Conservation (phyloP, 2,888 invertebrate species). For the Sycophila texana region DNA sequence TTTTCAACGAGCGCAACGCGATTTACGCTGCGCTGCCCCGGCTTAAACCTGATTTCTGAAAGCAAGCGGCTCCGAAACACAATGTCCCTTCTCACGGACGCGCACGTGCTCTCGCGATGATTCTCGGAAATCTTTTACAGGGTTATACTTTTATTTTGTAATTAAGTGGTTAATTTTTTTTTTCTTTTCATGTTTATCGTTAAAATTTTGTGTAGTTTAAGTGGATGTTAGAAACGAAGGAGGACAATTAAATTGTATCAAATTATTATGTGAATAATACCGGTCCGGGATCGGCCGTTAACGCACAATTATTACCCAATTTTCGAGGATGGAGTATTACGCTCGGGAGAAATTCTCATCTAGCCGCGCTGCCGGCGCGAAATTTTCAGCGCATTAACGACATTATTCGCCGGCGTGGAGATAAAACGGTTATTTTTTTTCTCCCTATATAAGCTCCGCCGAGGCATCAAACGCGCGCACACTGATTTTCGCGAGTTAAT, state of each 20-base stretch:
- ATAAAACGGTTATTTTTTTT: constrained; percentile 33
- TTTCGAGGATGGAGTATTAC: constrained; percentile 28
- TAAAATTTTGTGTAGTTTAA: too few relatives aligned
- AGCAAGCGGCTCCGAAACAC: background rate
- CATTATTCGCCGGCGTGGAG: constrained; percentile 16
- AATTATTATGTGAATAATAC: too few relatives aligned
- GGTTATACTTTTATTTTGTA: background rate
- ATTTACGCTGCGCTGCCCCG: too few relatives aligned
- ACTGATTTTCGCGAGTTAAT: constrained; percentile 51
- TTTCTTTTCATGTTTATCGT: background rate
- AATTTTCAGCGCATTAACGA: constrained; percentile 48
- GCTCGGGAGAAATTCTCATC: constrained; percentile 18
- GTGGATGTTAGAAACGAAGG: background rate
- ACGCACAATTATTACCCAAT: background rate
- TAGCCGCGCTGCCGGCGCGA: background rate
- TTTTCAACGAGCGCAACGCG: constrained; percentile 9
- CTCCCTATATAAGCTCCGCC: background rate
- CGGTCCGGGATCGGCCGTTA: too few relatives aligned
- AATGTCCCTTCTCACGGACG: background rate
- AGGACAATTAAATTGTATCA: too few relatives aligned
- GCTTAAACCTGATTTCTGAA: too few relatives aligned
- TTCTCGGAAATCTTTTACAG: too few relatives aligned
- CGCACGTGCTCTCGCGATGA: constrained; percentile 13
- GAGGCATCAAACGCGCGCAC: constrained; percentile 1
- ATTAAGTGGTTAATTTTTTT: constrained; percentile 1